Conservation (phyloP, 2,888 invertebrate species). For the Plebejus melissa region DNA sequence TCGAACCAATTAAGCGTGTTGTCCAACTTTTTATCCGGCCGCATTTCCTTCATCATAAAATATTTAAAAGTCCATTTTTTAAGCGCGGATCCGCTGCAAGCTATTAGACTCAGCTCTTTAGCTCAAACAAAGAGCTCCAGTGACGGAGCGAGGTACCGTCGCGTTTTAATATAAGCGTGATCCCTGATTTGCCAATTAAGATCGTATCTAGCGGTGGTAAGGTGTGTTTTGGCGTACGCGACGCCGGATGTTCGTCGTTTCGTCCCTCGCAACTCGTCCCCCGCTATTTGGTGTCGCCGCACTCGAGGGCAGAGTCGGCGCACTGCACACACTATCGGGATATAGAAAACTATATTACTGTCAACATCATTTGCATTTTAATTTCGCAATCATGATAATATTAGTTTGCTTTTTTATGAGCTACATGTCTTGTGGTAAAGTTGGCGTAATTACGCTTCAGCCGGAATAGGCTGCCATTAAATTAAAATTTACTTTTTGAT, state of each 20-base stretch:
- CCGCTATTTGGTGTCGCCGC: slow-evolving; percentile 73
- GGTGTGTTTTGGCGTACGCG: slow-evolving; percentile 54
- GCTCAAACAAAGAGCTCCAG: slow-evolving; percentile 73
- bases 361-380: slow-evolving; percentile 32
- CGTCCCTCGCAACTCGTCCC: slow-evolving; percentile 71
- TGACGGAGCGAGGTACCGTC: slow-evolving; percentile 63
- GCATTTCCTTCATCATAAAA: slow-evolving; percentile 62
- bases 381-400: slow-evolving; percentile 31
- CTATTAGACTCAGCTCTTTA: slow-evolving; percentile 77
- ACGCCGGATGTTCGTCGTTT: slow-evolving; percentile 59
- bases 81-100: slow-evolving; percentile 73
- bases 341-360: slow-evolving; percentile 38
- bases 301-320: slow-evolving; percentile 61
- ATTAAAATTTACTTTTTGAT: too few relatives aligned
- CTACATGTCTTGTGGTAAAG: neutral
- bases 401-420: slow-evolving; percentile 24
- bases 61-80: slow-evolving; percentile 74
- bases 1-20: slow-evolving; percentile 36
- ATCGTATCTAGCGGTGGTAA: slow-evolving; percentile 61
- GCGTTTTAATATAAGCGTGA: slow-evolving; percentile 57
- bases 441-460: neutral
- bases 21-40: slow-evolving; percentile 48
- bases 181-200: slow-evolving; percentile 61
- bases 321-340: slow-evolving; percentile 51
- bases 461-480: neutral